phyloP scores from a whole-genome alignment of 1,140 invertebrate genomes.

The Camponotus vicinus region DNA sequence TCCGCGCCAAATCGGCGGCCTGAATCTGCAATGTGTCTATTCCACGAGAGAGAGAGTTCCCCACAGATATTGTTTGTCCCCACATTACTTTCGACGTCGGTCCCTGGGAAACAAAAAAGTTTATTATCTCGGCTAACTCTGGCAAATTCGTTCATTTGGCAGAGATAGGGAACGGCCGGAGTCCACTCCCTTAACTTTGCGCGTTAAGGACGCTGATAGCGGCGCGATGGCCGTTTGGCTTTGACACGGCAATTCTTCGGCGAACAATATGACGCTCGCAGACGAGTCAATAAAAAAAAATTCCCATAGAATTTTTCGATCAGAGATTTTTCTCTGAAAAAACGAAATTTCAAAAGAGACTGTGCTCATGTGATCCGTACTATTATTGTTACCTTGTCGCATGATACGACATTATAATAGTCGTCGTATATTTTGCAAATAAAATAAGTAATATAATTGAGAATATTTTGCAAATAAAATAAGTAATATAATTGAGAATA shows the following conservation, averaged over 20 bases:
- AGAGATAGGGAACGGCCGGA: constrained; percentile 57
- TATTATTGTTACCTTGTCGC: constrained; percentile 31
- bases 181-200: constrained; percentile 66
- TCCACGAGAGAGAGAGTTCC: constrained; percentile 46
- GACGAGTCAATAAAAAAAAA: constrained; percentile 8
- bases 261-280: constrained; percentile 29
- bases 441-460: not conserved
- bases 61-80: constrained; percentile 59
- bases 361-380: not conserved
- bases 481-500: not conserved
- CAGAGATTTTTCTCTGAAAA: constrained; percentile 39
- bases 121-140: constrained; percentile 72
- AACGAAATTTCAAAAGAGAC: constrained; percentile 19
- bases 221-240: constrained; percentile 66
- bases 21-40: constrained; percentile 58
- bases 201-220: constrained; percentile 71
- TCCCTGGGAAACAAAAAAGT: constrained; percentile 56
- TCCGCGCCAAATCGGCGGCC: constrained; percentile 63
- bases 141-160: constrained; percentile 74
- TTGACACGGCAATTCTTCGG: constrained; percentile 66
- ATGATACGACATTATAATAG: not conserved
- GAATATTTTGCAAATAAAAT: not conserved
- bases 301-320: constrained; percentile 46
- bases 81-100: constrained; percentile 37
- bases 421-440: not conserved